Base-by-base conservation (phyloP, 2,113 vertebrate genomes). In the Mormyrus lacerda region DNA sequence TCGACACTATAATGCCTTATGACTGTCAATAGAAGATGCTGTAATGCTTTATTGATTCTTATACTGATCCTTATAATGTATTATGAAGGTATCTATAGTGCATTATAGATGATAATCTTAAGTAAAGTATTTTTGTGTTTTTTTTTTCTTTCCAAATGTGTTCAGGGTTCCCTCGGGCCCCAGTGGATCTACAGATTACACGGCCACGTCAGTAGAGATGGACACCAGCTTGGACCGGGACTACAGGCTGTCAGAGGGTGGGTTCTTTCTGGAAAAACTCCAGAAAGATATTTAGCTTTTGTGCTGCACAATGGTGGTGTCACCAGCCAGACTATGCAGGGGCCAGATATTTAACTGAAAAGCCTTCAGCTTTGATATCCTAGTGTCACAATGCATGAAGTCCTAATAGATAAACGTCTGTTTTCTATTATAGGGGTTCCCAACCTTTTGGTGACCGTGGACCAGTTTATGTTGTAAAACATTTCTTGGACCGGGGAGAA, bases 131-230 rank as follows among this genome's bases (percentile, higher is more conserved):
- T 61, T n/a, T 24, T 10, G 8, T 65, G n/a, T n/a, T n/a, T n/a
- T 10, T 65, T 27, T 65, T 10, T 65, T 27, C n/a, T 65, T 42
- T 39, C 73, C 15, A 39, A 79, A 42, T 0, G 15, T 47, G 82
- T 47, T 48, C 92, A 99, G 98, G 88, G 92, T 97, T 65, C 97
- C 97, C 17, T 97, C 97, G 1, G 95, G 97, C 69, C 96, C 96
- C 15, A 95, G 95, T 1, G 94, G 93, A 48, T 96, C 97, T 90
- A 93, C 94, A 69, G 93, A 96, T 87, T 96, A 97, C 42, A 95
- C 96, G 55, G 94, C 96, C 13, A 95, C 96, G 19, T 91, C 96
- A 50, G 93, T 96, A 85, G 98, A 97, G 93, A 97, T 96, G 91
- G 93, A 93, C 84, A 19, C 87, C 69, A 47, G 89, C 3, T 35